Base-by-base conservation (phyloP, 92 coral and sea anemone species). In the Actinostola sp. region DNA sequence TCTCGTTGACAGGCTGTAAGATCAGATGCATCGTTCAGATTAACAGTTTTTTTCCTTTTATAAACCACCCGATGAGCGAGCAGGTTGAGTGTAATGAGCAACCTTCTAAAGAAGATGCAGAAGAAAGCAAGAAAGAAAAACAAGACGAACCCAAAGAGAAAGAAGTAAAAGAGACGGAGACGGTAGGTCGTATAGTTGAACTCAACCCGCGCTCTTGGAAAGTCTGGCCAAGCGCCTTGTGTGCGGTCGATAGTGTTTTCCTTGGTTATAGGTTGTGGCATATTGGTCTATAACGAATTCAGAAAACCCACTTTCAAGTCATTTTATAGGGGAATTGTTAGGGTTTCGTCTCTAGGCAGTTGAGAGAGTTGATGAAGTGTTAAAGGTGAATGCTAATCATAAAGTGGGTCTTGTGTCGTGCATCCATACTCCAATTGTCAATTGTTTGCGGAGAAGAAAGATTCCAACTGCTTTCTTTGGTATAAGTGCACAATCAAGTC, bases 1-100 rank as follows among this genome's bases (percentile, higher is more conserved):
- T 68, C 74, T 51, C 74, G 50, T 68, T 68, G 74, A 68, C 62
- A 68, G 61, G 35, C 25, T 4, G 33, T 1, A 45, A 67, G 74
- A 68, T 68, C 74, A 68, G 61, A 68, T 68, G 74, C 39, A 46
- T 66, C 27, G 48, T 32, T 0, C 31, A 68, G 74, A 50, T 51
- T 32, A 66, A 68, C 41, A 52, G 20, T 68, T 30, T 48, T 44
- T n/a, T 31, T 56, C 28, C 66, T 27, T 12, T 3, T 33, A 31
- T 21, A 26, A 51, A 51, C 17, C 59, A 68, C 49, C 41, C 74
- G 41, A 68, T 68, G 74, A 68, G 35, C 46, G 57, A 68, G n/a
- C 54, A 68, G 62, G 39, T 51, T 33, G 72, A 67, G 17, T 14
- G 20, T 12, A 51, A 36, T 32, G 62, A 68, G 2, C 56, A 55